phyloP scores from a whole-genome alignment of 1,140 invertebrate genomes.

The Stenopsyche tienmushanensis region DNA sequence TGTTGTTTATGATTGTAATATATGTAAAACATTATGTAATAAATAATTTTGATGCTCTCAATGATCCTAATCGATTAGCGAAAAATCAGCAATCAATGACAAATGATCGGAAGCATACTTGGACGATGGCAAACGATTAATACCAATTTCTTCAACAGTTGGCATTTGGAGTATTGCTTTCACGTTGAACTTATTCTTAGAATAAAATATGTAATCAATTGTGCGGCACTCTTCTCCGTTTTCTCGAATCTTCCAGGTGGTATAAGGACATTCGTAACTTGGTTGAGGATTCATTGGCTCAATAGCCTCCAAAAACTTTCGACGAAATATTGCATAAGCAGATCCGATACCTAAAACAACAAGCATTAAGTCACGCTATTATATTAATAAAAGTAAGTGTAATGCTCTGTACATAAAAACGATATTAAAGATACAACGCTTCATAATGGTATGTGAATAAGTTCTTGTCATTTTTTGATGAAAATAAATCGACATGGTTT shows the following conservation, averaged over 20 bases:
- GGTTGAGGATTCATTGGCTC: slow-evolving; percentile 60
- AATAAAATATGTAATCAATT: slow-evolving; percentile 79
- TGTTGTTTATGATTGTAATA: no score
- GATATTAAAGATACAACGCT: no score
- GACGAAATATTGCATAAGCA: slow-evolving; percentile 27
- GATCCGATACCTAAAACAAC: slow-evolving; percentile 30
- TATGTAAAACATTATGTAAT: no score
- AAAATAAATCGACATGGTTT: no score
- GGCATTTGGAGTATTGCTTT: slow-evolving; percentile 66
- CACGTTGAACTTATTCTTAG: slow-evolving; percentile 59
- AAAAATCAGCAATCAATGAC: slow-evolving; percentile 72
- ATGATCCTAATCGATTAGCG: no score
- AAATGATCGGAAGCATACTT: slow-evolving; percentile 80
- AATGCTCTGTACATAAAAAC: no score
- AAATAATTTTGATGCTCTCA: no score
- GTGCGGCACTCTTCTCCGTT: slow-evolving; percentile 73
- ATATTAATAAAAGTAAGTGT: no score
- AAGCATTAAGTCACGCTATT: background rate
- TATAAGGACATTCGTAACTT: slow-evolving; percentile 56
- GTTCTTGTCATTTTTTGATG: no score
- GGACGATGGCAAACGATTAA: slow-evolving; percentile 65
- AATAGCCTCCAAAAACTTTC: slow-evolving; percentile 38
- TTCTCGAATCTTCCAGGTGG: slow-evolving; percentile 77
- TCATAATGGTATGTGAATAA: no score
- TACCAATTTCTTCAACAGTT: slow-evolving; percentile 66